These are phyloP conservation scores for Drosophila guanche DNA, from an alignment of 1,140 invertebrate species.

Conservation along the genomic window DNA sequence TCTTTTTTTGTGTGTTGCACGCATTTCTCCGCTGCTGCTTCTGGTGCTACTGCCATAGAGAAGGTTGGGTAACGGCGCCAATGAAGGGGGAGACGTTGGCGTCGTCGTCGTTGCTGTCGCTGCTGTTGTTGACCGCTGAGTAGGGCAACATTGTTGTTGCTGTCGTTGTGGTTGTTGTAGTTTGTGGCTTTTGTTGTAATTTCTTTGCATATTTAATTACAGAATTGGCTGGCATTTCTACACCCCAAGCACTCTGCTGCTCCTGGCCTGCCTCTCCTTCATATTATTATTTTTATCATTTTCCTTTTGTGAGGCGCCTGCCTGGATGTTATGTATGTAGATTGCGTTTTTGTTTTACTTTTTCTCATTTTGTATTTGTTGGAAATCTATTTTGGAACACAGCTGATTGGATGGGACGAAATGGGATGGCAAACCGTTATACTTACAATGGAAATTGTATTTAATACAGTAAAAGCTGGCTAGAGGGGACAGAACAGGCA, in stretches of 20 bases:
- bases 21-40: slow-evolving; percentile 21
- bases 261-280: no score
- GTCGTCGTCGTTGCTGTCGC: background rate
- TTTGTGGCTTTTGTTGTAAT: slow-evolving; percentile 16
- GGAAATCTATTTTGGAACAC: slow-evolving; percentile 53
- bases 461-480: slow-evolving; percentile 1
- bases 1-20: slow-evolving; percentile 37
- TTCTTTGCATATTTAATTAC: slow-evolving; percentile 41
- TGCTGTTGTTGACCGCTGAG: slow-evolving; percentile 59
- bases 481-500: no score
- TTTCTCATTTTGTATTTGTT: slow-evolving; percentile 9
- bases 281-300: no score
- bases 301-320: no score
- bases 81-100: no score
- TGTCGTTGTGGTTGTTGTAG: slow-evolving; percentile 6
- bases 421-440: no score
- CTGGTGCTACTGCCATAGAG: slow-evolving; percentile 21
- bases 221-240: slow-evolving; percentile 32
- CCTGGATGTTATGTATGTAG: no score
- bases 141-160: slow-evolving; percentile 41
- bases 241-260: background rate
- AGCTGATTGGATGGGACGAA: slow-evolving; percentile 10
- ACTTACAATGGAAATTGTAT: slow-evolving; percentile 2
- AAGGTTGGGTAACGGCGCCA: no score
- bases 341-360: slow-evolving; percentile 6